Conservation (phyloP, 2,888 invertebrate genomes). For the Sphaeridia pumilis region DNA sequence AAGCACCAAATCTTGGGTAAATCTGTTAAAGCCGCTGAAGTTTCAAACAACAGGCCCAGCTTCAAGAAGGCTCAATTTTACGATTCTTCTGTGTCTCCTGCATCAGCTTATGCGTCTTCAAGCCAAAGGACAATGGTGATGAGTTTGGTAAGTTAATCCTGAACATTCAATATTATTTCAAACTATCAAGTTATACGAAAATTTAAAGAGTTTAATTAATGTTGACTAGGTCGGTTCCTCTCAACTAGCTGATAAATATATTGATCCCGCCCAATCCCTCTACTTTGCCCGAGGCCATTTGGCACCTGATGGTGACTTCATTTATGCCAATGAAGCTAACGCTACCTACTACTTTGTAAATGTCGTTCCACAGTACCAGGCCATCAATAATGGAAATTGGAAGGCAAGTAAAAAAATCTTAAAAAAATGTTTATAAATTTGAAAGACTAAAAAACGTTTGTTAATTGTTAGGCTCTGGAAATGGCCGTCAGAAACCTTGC, state of each 20-base stretch:
- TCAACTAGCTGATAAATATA: constrained; percentile 22
- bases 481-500: constrained; percentile 43
- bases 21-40: constrained; percentile 23
- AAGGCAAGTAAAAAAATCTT: constrained; percentile 23
- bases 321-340: constrained; percentile 34
- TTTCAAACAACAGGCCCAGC: constrained; percentile 26
- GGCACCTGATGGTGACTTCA: constrained; percentile 36
- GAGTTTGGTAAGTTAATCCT: constrained; percentile 14
- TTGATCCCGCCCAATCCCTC: constrained; percentile 20
- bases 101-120: constrained; percentile 22
- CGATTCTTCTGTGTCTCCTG: constrained; percentile 18
- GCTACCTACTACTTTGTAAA: constrained; percentile 37
- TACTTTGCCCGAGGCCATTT: constrained; percentile 36
- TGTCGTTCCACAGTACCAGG: constrained; percentile 36
- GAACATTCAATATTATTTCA: neutral
- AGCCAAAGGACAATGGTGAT: constrained; percentile 20
- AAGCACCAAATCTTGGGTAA: constrained; percentile 23
- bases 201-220: neutral
- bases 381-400: constrained; percentile 37
- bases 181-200: neutral
- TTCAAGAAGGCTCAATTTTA: constrained; percentile 29
- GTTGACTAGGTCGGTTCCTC: constrained; percentile 22
- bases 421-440: neutral
- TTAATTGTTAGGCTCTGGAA: constrained; percentile 40
- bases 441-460: neutral